Base-by-base conservation (phyloP, 2,888 invertebrate species). In the Pandemis heparana region DNA sequence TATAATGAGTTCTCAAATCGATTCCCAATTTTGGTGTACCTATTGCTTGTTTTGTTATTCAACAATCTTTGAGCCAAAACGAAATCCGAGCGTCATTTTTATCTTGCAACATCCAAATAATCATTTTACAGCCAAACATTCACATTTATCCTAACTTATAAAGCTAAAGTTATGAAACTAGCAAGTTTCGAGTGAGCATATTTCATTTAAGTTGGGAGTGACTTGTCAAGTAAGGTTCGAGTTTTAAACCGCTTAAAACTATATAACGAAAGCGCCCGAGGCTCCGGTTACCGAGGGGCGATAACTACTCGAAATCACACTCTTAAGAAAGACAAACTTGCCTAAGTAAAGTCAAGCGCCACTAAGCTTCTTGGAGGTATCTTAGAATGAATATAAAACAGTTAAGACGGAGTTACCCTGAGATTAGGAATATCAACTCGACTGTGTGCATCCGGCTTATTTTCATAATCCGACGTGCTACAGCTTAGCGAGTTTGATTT, bases 141-240 rank as follows among this genome's bases (percentile, higher is more conserved):
- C 12, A 32, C 59, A 32, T 59, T 32, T 23, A 32, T 12, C 5
- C 32, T 8, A 14, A 60, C 8, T 60, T n/a, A 62, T 56, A 43
- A 67, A 46, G 43, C 67, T 62, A 60, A 67, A 53, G 43, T 72
- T 62, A 60, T 76, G 75, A 75, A 77, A 71, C 65, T 71, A 43
- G 68, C 41, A 83, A 83, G 78, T 84, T 83, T 81, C 78, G 79
- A 82, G 81, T 81, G 80, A 84, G 79, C 83, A 85, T 88, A 86
- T 86, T 87, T 86, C 82, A 86, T 81, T 80, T 85, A 84, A 75
- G 68, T 82, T 80, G 78, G 80, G 79, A 80, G 80, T 77, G 78
- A 75, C 79, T 79, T 78, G 75, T 75, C 67, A 75, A 74, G 65
- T 59, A 43, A 67, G 53, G 60, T 69, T 64, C 64, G 10, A 70